phyloP scores from a whole-genome alignment of 1,140 invertebrate species.

The Aphaenogaster floridana region DNA sequence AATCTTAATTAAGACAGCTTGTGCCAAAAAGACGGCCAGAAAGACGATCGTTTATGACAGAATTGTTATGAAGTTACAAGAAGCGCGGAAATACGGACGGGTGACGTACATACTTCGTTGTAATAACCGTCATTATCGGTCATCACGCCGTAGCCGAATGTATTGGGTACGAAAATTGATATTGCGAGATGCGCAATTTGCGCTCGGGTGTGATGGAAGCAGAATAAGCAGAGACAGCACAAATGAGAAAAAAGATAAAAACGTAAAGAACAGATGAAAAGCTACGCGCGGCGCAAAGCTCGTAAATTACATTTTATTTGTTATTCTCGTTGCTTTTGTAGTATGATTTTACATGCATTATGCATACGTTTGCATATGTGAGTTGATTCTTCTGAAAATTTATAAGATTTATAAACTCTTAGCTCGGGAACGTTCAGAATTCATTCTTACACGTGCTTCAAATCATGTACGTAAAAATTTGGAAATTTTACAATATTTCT shows the following conservation, averaged over 20 bases:
- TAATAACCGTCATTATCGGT: conserved; percentile 76
- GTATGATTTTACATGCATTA: not conserved
- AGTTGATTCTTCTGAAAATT: not conserved
- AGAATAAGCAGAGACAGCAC: not conserved
- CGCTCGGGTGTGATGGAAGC: conserved; percentile 41
- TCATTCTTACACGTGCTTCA: not conserved
- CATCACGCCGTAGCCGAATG: conserved; percentile 63
- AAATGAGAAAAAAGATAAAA: not conserved
- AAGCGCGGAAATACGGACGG: not conserved
- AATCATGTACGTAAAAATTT: not conserved
- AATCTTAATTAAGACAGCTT: conserved; percentile 55
- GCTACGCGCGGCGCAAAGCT: not conserved
- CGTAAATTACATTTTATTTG: conserved; percentile 18
- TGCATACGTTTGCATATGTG: not conserved
- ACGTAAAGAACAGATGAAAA: not conserved
- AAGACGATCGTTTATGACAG: conserved; percentile 24
- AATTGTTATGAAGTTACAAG: conserved; percentile 37
- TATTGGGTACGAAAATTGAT: conserved; percentile 68
- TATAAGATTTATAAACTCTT: not conserved
- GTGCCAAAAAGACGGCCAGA: not conserved
- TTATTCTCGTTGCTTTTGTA: not conserved
- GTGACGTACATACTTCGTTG: conserved; percentile 9
- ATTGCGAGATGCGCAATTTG: conserved; percentile 66
- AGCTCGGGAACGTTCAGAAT: not conserved
- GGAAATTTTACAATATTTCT: not conserved